Percentiles rank a stretch among this genome's conserved stretches.
Evolutionary conservation across 2,113 vertebrate genomes (phyloP).

Genomic region (Gymnogyps californianus): DNA sequence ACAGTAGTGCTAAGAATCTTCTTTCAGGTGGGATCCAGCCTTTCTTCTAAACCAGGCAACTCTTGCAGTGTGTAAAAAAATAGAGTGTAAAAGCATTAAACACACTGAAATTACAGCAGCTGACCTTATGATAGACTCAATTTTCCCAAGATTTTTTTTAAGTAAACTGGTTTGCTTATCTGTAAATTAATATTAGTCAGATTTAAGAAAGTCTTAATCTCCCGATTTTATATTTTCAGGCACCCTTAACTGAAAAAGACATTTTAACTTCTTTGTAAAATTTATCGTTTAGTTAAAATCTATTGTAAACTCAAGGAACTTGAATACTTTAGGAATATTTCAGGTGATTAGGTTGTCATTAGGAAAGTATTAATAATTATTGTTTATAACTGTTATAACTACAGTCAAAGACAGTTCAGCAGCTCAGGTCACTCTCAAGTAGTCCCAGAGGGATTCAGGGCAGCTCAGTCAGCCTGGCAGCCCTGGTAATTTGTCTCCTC

Average conservation of each 20-base stretch:
- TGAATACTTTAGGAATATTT: neutral
- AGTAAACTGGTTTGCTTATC: neutral
- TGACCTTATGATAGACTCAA: neutral
- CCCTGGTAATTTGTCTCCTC: neutral
- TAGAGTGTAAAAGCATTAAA: neutral
- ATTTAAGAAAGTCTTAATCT: neutral
- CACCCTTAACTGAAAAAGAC: neutral
- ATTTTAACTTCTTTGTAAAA: neutral
- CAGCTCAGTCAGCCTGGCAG: neutral
- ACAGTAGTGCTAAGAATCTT: too few species aligned
- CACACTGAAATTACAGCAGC: neutral
- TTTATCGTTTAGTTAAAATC: neutral
- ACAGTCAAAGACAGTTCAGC: constrained; percentile 14
- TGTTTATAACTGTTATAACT: constrained; percentile 15
- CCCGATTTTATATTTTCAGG: neutral
- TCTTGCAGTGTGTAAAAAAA: neutral
- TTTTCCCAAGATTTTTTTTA: neutral
- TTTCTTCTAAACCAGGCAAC: neutral
- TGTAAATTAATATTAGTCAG: neutral
- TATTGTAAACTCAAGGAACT: neutral
- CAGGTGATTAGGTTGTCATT: neutral
- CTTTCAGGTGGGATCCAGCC: too few species aligned
- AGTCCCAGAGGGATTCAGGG: neutral
- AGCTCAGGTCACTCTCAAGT: neutral
- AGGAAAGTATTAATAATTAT: neutral